Percentiles rank a stretch among this genome's conserved stretches.
Evolutionary conservation across 2,113 vertebrate genomes (phyloP).

Genomic region (Urocolius indicus): DNA sequence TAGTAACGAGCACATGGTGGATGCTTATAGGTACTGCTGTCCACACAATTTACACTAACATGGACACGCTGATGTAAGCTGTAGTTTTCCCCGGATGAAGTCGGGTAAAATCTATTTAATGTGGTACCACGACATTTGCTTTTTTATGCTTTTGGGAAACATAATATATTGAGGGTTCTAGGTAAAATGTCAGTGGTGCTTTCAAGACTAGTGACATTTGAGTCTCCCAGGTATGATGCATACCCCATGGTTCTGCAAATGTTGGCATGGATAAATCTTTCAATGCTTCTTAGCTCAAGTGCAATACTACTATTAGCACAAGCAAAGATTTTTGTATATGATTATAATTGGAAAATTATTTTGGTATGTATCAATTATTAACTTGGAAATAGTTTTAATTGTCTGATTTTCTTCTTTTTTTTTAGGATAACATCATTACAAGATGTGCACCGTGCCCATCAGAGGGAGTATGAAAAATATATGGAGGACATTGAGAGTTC

Average conservation of each 20-base stretch:
- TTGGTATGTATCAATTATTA: neutral
- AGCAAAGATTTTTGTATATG: neutral
- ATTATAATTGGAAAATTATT: neutral
- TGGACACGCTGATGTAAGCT: neutral
- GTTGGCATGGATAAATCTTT: neutral
- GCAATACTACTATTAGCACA: neutral
- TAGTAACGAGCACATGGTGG: neutral
- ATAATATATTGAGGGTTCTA: neutral
- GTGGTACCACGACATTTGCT: neutral
- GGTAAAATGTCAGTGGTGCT: neutral
- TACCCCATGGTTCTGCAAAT: neutral
- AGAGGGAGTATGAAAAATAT: conserved; percentile 86
- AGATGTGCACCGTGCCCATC: conserved; percentile 86
- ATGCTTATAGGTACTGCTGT: neutral
- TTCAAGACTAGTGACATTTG: neutral
- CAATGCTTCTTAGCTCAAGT: neutral
- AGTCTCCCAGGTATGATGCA: neutral
- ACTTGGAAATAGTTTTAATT: neutral
- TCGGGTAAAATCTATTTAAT: neutral
- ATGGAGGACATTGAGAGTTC: conserved; percentile 81
- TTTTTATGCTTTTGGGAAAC: neutral
- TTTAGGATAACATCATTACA: conserved; percentile 82
- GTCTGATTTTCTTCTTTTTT: neutral
- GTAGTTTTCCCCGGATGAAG: neutral
- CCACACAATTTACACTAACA: rapidly evolving